phyloP scores from a whole-genome alignment of 2,888 invertebrate genomes.

The Gnatocerus cornutus region DNA sequence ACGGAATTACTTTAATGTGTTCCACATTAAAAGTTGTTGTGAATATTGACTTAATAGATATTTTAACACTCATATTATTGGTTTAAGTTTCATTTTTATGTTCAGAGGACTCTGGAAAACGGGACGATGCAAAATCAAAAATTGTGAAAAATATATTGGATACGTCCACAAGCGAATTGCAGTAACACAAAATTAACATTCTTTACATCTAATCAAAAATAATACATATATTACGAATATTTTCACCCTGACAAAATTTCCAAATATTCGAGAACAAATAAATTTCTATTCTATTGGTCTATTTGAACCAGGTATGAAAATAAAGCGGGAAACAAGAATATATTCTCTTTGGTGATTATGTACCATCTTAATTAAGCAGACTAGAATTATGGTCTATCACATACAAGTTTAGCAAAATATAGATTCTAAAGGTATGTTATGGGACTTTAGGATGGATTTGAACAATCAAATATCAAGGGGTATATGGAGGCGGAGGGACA shows the following conservation, averaged over 20 bases:
- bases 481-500: slow-evolving; percentile 75
- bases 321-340: not conserved
- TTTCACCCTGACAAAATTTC: not conserved
- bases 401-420: slow-evolving; percentile 48
- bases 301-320: not conserved
- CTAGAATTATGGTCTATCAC: slow-evolving; percentile 48
- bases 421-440: slow-evolving; percentile 26
- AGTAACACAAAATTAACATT: slow-evolving; percentile 21
- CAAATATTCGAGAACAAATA: not conserved
- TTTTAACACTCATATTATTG: not conserved
- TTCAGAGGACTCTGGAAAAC: too few species aligned
- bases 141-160: slow-evolving; percentile 36
- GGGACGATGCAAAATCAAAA: not conserved
- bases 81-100: too few species aligned
- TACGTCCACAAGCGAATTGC: slow-evolving; percentile 30
- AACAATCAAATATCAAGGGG: slow-evolving; percentile 69
- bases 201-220: slow-evolving; percentile 11
- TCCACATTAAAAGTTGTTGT: not conserved
- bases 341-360: slow-evolving; percentile 41
- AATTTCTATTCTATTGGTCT: not conserved
- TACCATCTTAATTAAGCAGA: slow-evolving; percentile 43
- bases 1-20: not conserved
- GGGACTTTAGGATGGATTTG: slow-evolving; percentile 4
- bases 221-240: slow-evolving; percentile 10
- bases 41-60: slow-evolving; percentile 1